These are phyloP conservation scores for Lasioglossum oenotherae DNA, from an alignment of 2,888 invertebrate species.

Conservation along the genomic window DNA sequence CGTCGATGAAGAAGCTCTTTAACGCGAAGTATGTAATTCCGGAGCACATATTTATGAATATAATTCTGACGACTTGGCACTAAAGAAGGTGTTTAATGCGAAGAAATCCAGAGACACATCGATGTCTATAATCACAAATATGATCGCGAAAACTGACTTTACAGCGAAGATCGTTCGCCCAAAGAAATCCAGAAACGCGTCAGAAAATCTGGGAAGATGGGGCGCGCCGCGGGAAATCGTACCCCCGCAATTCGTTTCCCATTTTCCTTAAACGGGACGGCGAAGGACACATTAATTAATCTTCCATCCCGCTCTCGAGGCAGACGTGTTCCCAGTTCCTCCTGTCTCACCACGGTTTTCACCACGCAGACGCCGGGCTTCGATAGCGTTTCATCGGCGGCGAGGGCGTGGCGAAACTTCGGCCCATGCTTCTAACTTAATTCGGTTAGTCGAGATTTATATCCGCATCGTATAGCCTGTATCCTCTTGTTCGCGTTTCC, in stretches of 20 bases:
- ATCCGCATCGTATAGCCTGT: constrained; percentile 73
- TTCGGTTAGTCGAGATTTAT: constrained; percentile 84
- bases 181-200: background rate
- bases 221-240: background rate
- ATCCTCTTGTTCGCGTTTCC: constrained; percentile 64
- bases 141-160: background rate
- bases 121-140: background rate
- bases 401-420: constrained; percentile 78
- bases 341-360: constrained; percentile 52
- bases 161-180: background rate
- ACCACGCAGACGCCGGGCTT: constrained; percentile 72
- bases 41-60: too few species aligned
- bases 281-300: constrained; percentile 3
- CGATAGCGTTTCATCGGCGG: constrained; percentile 80
- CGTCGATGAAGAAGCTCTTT: too few species aligned
- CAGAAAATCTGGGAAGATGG: background rate
- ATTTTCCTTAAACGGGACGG: constrained; percentile 5
- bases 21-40: too few species aligned
- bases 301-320: constrained; percentile 13
- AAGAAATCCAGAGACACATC: background rate
- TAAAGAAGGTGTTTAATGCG: too few species aligned
- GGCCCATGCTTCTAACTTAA: constrained; percentile 82
- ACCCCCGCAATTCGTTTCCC: background rate
- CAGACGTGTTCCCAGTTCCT: constrained; percentile 23
- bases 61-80: too few species aligned